phyloP scores from a whole-genome alignment of 2,113 vertebrate species.

The Numenius arquata region DNA sequence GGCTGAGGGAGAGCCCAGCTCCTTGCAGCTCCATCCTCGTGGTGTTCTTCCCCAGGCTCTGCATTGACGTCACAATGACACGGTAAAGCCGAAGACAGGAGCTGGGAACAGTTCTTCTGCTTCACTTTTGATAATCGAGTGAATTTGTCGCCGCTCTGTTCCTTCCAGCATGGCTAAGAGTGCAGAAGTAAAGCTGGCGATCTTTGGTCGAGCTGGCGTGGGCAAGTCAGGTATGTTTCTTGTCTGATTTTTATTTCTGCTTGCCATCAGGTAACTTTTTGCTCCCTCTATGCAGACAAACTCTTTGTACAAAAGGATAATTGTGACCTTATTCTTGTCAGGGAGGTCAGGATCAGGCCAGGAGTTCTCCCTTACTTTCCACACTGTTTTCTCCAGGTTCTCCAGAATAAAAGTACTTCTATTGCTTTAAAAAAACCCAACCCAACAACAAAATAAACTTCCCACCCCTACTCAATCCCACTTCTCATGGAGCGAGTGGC shows the following conservation, averaged over 20 bases:
- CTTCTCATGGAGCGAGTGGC: neutral
- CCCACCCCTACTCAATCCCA: neutral
- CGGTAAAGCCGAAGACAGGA: conserved; percentile 43
- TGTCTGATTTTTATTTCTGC: neutral
- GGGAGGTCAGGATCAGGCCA: neutral
- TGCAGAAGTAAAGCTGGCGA: conserved; percentile 91
- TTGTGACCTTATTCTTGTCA: neutral
- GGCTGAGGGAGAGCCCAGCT: neutral
- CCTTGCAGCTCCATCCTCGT: neutral
- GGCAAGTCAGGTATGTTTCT: conserved; percentile 91
- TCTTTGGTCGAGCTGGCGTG: conserved; percentile 94
- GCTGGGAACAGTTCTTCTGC: neutral
- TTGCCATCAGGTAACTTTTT: neutral
- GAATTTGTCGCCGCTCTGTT: neutral
- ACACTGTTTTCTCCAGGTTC: neutral
- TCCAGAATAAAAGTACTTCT: neutral
- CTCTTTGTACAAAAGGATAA: neutral
- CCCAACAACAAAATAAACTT: neutral
- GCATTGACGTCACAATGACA: conserved; percentile 65
- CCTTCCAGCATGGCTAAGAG: conserved; percentile 88
- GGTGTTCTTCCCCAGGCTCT: conserved; percentile 49
- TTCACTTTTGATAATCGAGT: neutral
- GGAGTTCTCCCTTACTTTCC: neutral
- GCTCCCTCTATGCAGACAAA: neutral
- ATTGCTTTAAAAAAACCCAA: neutral